Conservation (phyloP, 1,140 invertebrate genomes). For the Nephila pilipes region DNA sequence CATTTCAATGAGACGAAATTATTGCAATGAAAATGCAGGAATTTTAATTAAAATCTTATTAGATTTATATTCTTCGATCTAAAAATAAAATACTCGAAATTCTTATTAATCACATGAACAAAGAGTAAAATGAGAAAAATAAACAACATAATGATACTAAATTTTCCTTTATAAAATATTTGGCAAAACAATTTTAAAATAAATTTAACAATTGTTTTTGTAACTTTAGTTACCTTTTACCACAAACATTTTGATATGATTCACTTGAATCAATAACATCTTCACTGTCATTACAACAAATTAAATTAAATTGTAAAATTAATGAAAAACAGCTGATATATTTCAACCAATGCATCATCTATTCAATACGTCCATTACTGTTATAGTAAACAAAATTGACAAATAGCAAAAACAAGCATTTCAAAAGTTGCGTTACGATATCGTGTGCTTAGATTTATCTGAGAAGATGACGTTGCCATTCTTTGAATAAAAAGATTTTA, state of each 20-base stretch:
- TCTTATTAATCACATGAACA: too few species aligned
- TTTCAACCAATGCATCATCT: not conserved
- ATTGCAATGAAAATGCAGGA: too few species aligned
- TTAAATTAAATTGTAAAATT: not conserved
- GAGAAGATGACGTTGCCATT: not conserved
- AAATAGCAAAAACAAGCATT: not conserved
- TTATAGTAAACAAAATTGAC: not conserved
- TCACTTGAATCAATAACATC: not conserved
- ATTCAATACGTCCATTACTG: not conserved
- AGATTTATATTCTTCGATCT: too few species aligned
- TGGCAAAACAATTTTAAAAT: not conserved
- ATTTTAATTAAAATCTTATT: too few species aligned
- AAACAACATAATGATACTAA: too few species aligned
- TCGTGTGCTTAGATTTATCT: not conserved
- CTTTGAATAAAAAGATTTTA: not conserved
- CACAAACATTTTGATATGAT: not conserved
- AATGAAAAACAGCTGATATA: not conserved
- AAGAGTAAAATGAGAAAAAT: too few species aligned
- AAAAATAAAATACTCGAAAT: too few species aligned
- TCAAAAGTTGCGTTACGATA: not conserved
- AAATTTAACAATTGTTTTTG: not conserved
- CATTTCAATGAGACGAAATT: too few species aligned
- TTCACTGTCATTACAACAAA: not conserved
- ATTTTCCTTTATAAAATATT: too few species aligned
- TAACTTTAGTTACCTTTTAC: not conserved